phyloP scores from a whole-genome alignment of 2,113 vertebrate species.

The Blennius ocellaris region DNA sequence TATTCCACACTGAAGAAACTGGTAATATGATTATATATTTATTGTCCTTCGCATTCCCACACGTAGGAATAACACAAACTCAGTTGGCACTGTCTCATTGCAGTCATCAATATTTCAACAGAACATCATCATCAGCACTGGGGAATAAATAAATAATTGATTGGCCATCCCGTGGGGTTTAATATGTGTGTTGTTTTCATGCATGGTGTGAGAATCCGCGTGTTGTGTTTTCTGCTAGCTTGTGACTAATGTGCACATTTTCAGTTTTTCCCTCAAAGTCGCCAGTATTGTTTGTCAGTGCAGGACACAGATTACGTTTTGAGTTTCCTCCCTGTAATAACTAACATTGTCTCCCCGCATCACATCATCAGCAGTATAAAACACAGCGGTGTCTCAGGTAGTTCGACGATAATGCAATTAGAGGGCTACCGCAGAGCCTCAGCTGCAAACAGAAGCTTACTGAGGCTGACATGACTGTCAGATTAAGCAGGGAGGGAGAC shows the following conservation, averaged over 20 bases:
- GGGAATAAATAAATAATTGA: conserved; percentile 63
- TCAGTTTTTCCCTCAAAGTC: neutral
- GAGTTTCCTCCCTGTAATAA: neutral
- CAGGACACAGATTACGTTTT: conserved; percentile 2
- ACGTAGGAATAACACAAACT: conserved; percentile 17
- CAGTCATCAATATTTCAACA: conserved; percentile 69
- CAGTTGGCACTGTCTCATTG: conserved; percentile 35
- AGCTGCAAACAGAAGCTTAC: conserved; percentile 42
- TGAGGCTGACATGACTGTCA: conserved; percentile 55
- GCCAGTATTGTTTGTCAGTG: neutral
- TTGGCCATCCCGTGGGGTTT: conserved; percentile 46
- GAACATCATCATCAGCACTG: conserved; percentile 53
- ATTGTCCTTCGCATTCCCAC: conserved; percentile 19
- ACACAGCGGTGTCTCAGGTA: conserved; percentile 47
- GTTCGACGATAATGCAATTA: conserved; percentile 58
- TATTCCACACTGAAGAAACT: conserved; percentile 20
- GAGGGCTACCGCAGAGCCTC: conserved; percentile 13
- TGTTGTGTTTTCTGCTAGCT: conserved; percentile 2
- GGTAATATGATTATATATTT: conserved; percentile 20
- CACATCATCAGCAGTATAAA: conserved; percentile 22
- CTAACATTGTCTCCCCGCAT: conserved; percentile 13
- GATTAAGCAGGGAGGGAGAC: conserved; percentile 45
- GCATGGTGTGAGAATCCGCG: neutral
- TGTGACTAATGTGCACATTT: neutral
- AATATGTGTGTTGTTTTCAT: conserved; percentile 39